Conservation (phyloP, 1,140 invertebrate species). For the Macrobrachium rosenbergii region DNA sequence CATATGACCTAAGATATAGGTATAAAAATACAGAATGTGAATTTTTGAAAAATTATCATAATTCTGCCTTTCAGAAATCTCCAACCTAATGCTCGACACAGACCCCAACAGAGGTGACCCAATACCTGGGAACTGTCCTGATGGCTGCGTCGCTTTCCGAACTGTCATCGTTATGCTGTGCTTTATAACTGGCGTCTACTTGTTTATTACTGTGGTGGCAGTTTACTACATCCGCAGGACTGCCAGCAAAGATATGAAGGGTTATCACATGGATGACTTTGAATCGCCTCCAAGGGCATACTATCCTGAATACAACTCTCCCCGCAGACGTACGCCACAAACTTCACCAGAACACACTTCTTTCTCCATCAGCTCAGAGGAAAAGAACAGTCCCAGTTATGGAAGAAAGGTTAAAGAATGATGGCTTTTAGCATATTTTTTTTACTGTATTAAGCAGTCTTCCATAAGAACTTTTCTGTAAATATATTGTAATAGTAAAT, state of each 20-base stretch:
- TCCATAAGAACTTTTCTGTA: no score
- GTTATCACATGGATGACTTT: constrained; percentile 30
- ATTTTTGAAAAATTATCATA: no score
- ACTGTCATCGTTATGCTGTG: constrained; percentile 16
- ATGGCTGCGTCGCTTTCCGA: not conserved
- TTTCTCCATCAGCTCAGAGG: not conserved
- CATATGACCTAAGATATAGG: no score
- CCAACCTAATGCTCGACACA: no score
- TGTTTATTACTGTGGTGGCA: not conserved
- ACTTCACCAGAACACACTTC: constrained; percentile 14
- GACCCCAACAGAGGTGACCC: not conserved
- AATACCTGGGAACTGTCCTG: not conserved
- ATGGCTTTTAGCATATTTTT: no score
- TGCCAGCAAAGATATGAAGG: not conserved
- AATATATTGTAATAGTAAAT: no score
- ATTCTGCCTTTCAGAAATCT: no score
- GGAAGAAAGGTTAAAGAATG: no score
- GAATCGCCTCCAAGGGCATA: constrained; percentile 25
- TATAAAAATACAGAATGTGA: no score
- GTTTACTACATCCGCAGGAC: constrained; percentile 33
- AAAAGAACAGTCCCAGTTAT: not conserved
- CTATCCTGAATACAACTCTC: constrained; percentile 35
- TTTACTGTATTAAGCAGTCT: no score
- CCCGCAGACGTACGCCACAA: constrained; percentile 17
- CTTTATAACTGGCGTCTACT: constrained; percentile 2